Evolutionary conservation across 2,113 vertebrate genomes (phyloP).

Genomic region (Alexandromys fortis): DNA sequence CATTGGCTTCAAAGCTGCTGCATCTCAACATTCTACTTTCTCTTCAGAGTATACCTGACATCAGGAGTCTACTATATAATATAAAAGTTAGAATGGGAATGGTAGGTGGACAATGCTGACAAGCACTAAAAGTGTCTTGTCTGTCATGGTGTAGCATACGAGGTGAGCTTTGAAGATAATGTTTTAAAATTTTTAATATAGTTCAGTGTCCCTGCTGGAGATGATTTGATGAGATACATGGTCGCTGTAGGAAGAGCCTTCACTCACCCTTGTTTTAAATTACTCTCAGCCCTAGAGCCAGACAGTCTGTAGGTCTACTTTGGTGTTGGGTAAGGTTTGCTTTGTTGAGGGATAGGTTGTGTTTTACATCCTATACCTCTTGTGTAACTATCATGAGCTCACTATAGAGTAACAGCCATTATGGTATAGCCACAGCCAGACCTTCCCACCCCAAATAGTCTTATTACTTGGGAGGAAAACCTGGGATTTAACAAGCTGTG

Average conservation of each 20-base stretch:
- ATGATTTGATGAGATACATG: not conserved
- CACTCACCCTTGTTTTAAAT: not conserved
- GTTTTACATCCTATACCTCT: not conserved
- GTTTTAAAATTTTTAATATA: not conserved
- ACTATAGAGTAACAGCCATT: not conserved
- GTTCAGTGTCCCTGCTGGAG: not conserved
- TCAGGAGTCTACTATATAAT: not conserved
- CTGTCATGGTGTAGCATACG: not conserved
- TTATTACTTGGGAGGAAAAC: not conserved
- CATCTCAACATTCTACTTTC: not conserved
- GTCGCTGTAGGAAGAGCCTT: not conserved
- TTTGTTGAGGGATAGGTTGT: not conserved
- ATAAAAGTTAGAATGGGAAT: not conserved
- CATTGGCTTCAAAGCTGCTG: not conserved
- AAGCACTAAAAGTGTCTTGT: not conserved
- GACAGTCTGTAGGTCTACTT: conserved; percentile 8
- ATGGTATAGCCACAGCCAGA: not conserved
- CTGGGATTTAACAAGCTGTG: not conserved
- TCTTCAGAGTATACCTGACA: not conserved
- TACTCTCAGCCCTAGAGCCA: not conserved
- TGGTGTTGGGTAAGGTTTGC: not conserved
- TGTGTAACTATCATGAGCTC: not conserved
- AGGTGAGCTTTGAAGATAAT: not conserved
- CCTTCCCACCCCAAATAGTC: not conserved
- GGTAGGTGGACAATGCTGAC: not conserved